Base-by-base conservation (phyloP, 2,888 invertebrate species). In the Acanthosepion pharaonis region DNA sequence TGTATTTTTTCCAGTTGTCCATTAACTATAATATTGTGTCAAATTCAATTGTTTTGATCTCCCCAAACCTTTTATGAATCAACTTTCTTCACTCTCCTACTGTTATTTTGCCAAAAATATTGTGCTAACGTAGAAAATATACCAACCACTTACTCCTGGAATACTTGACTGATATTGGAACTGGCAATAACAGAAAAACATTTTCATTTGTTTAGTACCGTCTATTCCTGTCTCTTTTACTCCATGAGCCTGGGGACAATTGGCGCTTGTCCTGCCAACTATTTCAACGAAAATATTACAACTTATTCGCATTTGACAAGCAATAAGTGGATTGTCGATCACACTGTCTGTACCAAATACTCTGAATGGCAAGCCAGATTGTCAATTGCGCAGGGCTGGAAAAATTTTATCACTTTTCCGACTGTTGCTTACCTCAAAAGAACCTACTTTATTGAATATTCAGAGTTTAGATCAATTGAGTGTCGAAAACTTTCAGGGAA, bases 191-290 rank as follows among this genome's bases (percentile, higher is more conserved):
- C n/a, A n/a, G n/a, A 78, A 11, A 33, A 78, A 78, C 0, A 78
- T 33, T 33, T n/a, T 78, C 78, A 33, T 78, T 78, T n/a, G 78
- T 11, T 78, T 33, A 5, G 33, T 15, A 78, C 78, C 11, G 78
- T 78, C 78, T 15, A 33, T 78, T 78, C 18, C n/a, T 23, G 11
- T 4, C 78, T 3, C n/a, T 15, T 78, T n/a, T n/a, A 15, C 2
- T 33, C 23, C n/a, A 18, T 33, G 18, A 33, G n/a, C n/a, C n/a
- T 15, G 78, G 2, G 78, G 78, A 78, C n/a, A 33, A 78, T 78
- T 78, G n/a, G 78, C 78, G 78, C 18, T 78, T 78, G 78, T 78
- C 78, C 78, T 78, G n/a, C 78, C 78, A 78, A 78, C n/a, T n/a
- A 78, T n/a, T 78, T 33, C n/a, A 78, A 78, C 78, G 18, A 78